A percentile compares a stretch with the other conserved stretches of the same genome.
Evolutionary conservation across 2,113 vertebrate species (phyloP).

Genomic region (Nanorana parkeri): DNA sequence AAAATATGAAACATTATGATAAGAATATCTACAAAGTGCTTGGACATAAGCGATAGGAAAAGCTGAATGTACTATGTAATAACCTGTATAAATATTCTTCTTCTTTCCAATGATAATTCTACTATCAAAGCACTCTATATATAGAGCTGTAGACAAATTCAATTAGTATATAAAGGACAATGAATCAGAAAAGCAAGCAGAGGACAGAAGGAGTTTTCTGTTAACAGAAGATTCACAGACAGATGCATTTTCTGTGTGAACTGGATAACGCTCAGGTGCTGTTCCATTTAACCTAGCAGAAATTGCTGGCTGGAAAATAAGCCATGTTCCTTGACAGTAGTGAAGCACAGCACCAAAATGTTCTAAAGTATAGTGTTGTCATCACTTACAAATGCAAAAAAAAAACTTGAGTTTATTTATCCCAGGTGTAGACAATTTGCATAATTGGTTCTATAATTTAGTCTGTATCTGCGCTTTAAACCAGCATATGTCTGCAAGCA

Average conservation of each 20-base stretch:
- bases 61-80: neutral
- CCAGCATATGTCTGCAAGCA: too few relatives aligned
- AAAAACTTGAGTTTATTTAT: too few relatives aligned
- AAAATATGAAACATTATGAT: neutral
- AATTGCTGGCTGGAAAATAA: neutral
- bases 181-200: neutral
- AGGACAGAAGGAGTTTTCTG: neutral
- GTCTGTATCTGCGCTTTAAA: too few relatives aligned
- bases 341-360: too few relatives aligned
- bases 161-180: neutral
- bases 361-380: too few relatives aligned
- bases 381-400: too few relatives aligned
- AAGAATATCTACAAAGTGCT: constrained; percentile 1
- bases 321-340: neutral
- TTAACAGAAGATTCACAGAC: neutral
- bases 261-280: neutral
- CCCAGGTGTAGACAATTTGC: too few relatives aligned
- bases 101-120: neutral
- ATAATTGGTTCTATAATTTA: too few relatives aligned
- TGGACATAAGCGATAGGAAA: constrained; percentile 7
- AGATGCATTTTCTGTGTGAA: constrained; percentile 4
- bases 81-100: constrained; percentile 3
- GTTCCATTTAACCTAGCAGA: neutral
- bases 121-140: constrained; percentile 2
- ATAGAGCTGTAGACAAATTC: neutral